phyloP scores from a whole-genome alignment of 2,797 vertebrate genomes.

The Enteromius thamalakanensis region DNA sequence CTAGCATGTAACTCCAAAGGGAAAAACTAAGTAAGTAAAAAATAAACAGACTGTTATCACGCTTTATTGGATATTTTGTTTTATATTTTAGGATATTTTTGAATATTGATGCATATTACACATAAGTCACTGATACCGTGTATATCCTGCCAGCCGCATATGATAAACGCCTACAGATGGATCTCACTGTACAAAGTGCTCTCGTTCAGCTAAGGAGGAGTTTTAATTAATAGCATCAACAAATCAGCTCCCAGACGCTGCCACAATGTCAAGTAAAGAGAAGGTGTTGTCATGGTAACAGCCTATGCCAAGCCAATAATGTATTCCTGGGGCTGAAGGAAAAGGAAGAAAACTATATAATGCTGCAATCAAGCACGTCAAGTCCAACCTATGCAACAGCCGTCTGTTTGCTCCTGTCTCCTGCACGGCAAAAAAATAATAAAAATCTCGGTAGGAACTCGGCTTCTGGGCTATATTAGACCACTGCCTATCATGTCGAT shows the following conservation, averaged over 20 bases:
- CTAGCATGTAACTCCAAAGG: background rate
- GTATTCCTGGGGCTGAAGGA: conserved; percentile 51
- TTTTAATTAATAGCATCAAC: conserved; percentile 64
- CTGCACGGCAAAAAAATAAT: background rate
- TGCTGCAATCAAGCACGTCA: conserved; percentile 43
- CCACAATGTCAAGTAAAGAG: conserved; percentile 58
- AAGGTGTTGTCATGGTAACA: conserved; percentile 67
- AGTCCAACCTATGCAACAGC: conserved; percentile 14
- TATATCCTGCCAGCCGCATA: background rate
- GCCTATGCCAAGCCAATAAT: conserved; percentile 56
- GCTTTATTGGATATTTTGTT: background rate
- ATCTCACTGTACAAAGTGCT: conserved; percentile 26
- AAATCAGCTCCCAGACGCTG: conserved; percentile 53
- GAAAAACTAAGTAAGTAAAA: background rate
- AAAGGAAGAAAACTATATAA: conserved; percentile 36
- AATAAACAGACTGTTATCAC: background rate
- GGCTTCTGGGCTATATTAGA: conserved; percentile 39
- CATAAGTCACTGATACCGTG: background rate
- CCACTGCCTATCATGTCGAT: conserved; percentile 2
- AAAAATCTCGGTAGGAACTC: background rate
- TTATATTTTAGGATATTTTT: background rate
- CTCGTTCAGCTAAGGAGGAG: conserved; percentile 46
- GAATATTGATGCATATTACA: conserved; percentile 8
- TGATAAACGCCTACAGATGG: conserved; percentile 34
- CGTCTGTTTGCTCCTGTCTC: conserved; percentile 30